A percentile compares a stretch with the other conserved stretches of the same genome.
Conservation (phyloP, 2,888 invertebrate species). For the Oscheius sp. region DNA sequence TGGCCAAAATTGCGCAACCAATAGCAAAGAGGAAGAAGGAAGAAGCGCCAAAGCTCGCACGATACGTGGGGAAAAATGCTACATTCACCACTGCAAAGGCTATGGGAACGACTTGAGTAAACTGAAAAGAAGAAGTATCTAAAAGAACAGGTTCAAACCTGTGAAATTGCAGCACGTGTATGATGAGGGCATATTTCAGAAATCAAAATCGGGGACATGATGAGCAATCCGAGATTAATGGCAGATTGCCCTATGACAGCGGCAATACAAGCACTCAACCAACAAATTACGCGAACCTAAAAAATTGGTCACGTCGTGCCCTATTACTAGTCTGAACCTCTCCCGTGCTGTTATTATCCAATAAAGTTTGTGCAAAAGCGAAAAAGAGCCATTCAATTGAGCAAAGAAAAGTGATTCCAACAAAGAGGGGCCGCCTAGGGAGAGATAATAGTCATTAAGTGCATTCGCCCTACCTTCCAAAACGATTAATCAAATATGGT, state of each 20-base stretch:
- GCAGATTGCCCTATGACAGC: constrained; percentile 60
- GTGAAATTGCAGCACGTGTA: constrained; percentile 59
- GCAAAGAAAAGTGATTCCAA: constrained; percentile 57
- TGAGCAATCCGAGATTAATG: constrained; percentile 62
- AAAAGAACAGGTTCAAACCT: constrained; percentile 33
- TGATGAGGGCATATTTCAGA: constrained; percentile 68
- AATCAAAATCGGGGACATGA: constrained; percentile 67
- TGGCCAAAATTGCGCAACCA: constrained; percentile 43
- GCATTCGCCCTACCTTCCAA: constrained; percentile 43
- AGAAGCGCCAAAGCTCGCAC: constrained; percentile 51
- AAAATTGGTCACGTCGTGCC: neutral
- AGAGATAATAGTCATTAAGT: neutral
- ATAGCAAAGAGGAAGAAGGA: constrained; percentile 55
- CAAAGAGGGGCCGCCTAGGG: constrained; percentile 61
- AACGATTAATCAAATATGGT: constrained; percentile 61
- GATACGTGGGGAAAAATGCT: constrained; percentile 58
- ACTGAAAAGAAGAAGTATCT: constrained; percentile 40
- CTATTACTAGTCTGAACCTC: constrained; percentile 12
- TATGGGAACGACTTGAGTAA: constrained; percentile 66
- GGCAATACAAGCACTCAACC: constrained; percentile 43
- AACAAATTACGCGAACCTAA: constrained; percentile 9
- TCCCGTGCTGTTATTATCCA: constrained; percentile 49
- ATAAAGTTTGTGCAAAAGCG: constrained; percentile 53
- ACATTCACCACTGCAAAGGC: constrained; percentile 62
- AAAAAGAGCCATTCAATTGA: constrained; percentile 62